These are phyloP conservation scores for Metalampra italica DNA, from an alignment of 2,888 invertebrate genomes.

Conservation along the genomic window DNA sequence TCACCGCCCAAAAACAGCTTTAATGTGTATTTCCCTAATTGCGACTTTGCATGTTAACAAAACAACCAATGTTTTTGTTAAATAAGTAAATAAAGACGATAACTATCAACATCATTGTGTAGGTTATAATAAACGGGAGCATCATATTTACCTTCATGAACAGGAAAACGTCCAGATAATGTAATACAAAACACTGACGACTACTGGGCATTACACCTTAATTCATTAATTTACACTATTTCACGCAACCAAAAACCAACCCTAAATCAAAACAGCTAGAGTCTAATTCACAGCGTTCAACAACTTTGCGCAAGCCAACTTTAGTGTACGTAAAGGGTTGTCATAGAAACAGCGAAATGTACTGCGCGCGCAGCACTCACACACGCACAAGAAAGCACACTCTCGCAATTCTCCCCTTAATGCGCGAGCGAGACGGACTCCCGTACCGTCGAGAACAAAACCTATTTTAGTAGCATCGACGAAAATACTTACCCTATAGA, in stretches of 20 bases:
- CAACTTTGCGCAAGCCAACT: conserved; percentile 60
- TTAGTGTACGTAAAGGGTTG: conserved; percentile 72
- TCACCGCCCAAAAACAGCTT: too few species aligned
- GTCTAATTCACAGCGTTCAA: conserved; percentile 23
- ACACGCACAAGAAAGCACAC: conserved; percentile 35
- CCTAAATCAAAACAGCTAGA: conserved; percentile 14
- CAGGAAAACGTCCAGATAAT: conserved; percentile 58
- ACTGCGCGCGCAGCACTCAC: conserved; percentile 71
- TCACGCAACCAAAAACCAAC: conserved; percentile 19
- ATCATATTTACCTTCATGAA: conserved; percentile 1
- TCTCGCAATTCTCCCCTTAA: conserved; percentile 38
- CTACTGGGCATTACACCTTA: conserved; percentile 67
- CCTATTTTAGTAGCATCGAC: conserved; percentile 5
- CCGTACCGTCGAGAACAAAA: conserved; percentile 41
- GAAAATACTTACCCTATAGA: background rate
- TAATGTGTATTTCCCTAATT: too few species aligned
- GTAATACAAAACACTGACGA: conserved; percentile 60
- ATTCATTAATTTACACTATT: conserved; percentile 70
- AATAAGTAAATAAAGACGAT: too few species aligned
- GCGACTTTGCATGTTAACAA: too few species aligned
- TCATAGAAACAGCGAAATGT: conserved; percentile 72
- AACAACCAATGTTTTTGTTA: too few species aligned
- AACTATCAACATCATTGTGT: too few species aligned
- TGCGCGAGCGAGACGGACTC: conserved; percentile 49
- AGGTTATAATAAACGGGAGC: too few species aligned